Base-by-base conservation (phyloP, 2,888 invertebrate species). In the Hyposoter dolosus region DNA sequence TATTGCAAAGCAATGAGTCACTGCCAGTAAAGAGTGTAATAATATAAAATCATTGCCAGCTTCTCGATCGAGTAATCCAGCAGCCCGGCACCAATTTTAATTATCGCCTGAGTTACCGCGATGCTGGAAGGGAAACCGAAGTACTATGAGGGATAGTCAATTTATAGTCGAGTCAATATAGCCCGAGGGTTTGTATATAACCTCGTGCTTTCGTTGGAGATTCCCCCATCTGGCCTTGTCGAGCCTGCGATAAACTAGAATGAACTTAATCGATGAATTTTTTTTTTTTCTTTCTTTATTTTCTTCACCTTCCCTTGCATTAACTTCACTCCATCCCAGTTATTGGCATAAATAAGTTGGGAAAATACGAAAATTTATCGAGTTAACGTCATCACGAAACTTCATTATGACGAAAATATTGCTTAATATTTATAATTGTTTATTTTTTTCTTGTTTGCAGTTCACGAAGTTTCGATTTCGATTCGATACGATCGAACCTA, bases 71-170 rank as follows among this genome's bases (percentile, higher is more conserved):
- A 83, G 80, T 81, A 76, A 83, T 86, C 72, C 76, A 81, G 68
- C 77, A 68, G 77, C 83, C 84, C 85, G 81, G 81, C 84, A 83
- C 74, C 69, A 87, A 90, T 89, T 90, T 90, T 89, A 90, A 90
- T 90, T 90, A 90, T 86, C 85, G 82, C 65, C 79, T 77, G 78
- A 66, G 66, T 74, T 65, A 76, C 77, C 69, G 60, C 45, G 80
- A 60, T 32, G 84, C 68, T 81, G 76, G 40, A 63, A 66, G 74
- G 66, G 68, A 56, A 80, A 76, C 60, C 77, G 81, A 66, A 82
- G 75, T 75, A 45, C 75, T 53, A 68, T 63, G 74, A 60, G 83
- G 87, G 87, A 82, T 86, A 85, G 88, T 83, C 83, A 88, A 88
- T 88, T 89, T 87, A 88, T 89, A 88, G 81, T 81, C 81, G 74